These are phyloP conservation scores for Ochotona curzoniae DNA, from an alignment of 2,113 vertebrate genomes.

Conservation along the genomic window DNA sequence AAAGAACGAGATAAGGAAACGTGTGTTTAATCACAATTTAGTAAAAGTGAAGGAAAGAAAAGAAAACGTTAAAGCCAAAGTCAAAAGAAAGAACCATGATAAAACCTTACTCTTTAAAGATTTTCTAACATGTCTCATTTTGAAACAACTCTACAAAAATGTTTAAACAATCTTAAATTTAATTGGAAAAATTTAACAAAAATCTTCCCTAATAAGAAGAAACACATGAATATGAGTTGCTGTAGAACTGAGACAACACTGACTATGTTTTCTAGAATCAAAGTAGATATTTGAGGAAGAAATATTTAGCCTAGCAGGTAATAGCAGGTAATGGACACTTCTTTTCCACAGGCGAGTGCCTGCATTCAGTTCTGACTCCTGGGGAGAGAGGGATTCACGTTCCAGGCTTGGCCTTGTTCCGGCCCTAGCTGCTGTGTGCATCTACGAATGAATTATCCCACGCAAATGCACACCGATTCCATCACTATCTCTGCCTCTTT, in stretches of 20 bases:
- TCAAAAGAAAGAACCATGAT: background rate
- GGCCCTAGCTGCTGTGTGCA: too few species aligned
- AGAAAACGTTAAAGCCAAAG: background rate
- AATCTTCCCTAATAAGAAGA: background rate
- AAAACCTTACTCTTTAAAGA: background rate
- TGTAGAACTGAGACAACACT: background rate
- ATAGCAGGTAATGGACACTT: too few species aligned
- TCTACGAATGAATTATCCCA: too few species aligned
- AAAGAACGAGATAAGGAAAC: background rate
- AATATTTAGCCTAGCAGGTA: too few species aligned
- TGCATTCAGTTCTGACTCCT: too few species aligned
- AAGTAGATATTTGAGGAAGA: background rate
- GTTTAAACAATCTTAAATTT: background rate
- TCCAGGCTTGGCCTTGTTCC: too few species aligned
- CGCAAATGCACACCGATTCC: too few species aligned
- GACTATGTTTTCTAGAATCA: background rate
- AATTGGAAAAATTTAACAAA: background rate
- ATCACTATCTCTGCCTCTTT: too few species aligned
- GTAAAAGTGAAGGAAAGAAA: background rate
- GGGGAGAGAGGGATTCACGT: too few species aligned
- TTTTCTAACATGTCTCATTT: constrained; percentile 3
- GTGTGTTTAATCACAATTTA: background rate
- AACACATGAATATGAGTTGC: background rate
- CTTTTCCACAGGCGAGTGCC: too few species aligned
- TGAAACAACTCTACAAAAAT: background rate